Evolutionary conservation across 2,888 invertebrate species (phyloP).

Genomic region (Resseliella maxima): DNA sequence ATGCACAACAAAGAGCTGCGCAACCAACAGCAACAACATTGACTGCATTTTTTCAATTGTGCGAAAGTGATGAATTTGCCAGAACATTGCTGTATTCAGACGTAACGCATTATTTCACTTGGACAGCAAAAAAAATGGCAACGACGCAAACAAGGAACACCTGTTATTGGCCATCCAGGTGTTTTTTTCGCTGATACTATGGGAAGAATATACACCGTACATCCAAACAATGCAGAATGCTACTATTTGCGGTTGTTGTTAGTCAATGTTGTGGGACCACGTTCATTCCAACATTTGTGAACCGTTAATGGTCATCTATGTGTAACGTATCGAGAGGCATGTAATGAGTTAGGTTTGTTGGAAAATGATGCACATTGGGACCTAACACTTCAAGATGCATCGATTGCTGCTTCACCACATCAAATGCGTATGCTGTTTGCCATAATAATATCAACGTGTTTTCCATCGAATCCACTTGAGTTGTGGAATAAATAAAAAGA

Average conservation of each 20-base stretch:
- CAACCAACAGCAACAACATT: conserved; percentile 61
- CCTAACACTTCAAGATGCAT: conserved; percentile 59
- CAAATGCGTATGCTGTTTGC: conserved; percentile 61
- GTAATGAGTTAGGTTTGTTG: conserved; percentile 62
- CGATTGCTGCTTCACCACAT: conserved; percentile 58
- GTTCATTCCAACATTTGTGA: conserved; percentile 62
- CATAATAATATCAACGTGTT: conserved; percentile 59
- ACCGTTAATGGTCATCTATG: conserved; percentile 64
- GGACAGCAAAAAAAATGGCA: conserved; percentile 63
- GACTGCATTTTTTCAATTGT: conserved; percentile 63
- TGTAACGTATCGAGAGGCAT: conserved; percentile 64
- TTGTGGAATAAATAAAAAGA: conserved; percentile 58
- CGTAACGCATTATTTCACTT: conserved; percentile 61
- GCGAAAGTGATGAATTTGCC: conserved; percentile 61
- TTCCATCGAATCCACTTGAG: conserved; percentile 58
- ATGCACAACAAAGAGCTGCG: conserved; percentile 60
- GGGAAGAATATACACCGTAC: conserved; percentile 64
- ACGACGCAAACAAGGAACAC: conserved; percentile 62
- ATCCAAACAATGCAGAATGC: conserved; percentile 63
- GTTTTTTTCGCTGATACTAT: conserved; percentile 63
- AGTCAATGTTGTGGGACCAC: conserved; percentile 63
- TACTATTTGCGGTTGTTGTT: conserved; percentile 64
- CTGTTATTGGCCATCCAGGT: conserved; percentile 61
- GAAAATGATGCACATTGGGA: conserved; percentile 63
- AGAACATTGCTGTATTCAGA: conserved; percentile 63